Conservation (phyloP, 2,888 invertebrate genomes). For the Suillia variegata region DNA sequence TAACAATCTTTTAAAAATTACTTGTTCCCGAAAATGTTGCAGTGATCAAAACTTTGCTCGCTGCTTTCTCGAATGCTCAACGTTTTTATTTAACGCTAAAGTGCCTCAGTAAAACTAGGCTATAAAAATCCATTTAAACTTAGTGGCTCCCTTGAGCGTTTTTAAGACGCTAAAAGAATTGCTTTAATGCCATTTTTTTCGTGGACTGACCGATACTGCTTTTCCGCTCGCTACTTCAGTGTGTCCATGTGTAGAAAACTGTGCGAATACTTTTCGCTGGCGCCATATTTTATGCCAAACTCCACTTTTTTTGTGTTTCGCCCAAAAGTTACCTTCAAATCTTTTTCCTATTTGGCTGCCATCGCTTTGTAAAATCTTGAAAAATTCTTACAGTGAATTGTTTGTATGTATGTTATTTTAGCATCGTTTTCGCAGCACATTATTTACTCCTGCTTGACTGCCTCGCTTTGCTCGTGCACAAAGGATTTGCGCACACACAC, state of each 20-base stretch:
- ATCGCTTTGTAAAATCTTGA: background rate
- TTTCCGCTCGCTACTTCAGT: too few relatives aligned
- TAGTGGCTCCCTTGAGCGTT: constrained; percentile 6
- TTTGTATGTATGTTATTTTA: background rate
- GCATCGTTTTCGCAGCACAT: constrained; percentile 4
- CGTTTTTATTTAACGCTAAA: too few relatives aligned
- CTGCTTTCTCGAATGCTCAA: too few relatives aligned
- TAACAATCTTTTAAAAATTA: too few relatives aligned
- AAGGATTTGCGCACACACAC: constrained; percentile 16
- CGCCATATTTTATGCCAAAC: constrained; percentile 19
- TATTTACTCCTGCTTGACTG: constrained; percentile 24
- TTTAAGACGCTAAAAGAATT: background rate
- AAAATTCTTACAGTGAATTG: background rate
- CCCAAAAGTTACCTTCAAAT: constrained; percentile 9
- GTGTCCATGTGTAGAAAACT: too few relatives aligned
- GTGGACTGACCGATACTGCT: constrained; percentile 7
- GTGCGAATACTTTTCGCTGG: background rate
- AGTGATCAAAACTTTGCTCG: too few relatives aligned
- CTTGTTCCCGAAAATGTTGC: too few relatives aligned
- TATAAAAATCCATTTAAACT: background rate
- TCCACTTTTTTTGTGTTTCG: background rate
- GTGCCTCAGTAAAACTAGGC: too few relatives aligned
- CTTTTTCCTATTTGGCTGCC: constrained; percentile 10
- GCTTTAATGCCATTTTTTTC: background rate
- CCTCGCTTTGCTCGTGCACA: too few relatives aligned